phyloP scores from a whole-genome alignment of 2,797 vertebrate species.

The Microchirus variegatus region DNA sequence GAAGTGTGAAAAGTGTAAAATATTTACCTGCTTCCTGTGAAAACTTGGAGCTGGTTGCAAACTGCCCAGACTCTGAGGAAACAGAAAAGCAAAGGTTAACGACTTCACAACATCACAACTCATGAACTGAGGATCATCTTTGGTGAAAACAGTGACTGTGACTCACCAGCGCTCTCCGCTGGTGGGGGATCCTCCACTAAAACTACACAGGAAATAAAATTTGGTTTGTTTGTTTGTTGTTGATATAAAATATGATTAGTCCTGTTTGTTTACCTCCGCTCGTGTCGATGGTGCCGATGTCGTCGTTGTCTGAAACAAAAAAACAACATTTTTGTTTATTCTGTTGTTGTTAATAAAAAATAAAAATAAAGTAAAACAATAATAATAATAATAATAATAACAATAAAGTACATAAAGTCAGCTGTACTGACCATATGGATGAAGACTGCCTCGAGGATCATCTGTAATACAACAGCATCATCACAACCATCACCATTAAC shows the following conservation, averaged over 20 bases:
- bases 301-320: slow-evolving; percentile 36
- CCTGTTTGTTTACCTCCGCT: slow-evolving; percentile 48
- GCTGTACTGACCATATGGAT: slow-evolving; percentile 39
- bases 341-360: too few relatives aligned
- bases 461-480: slow-evolving; percentile 33
- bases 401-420: rapidly evolving
- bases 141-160: rapidly evolving
- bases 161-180: slow-evolving; percentile 47
- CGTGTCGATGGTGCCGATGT: slow-evolving; percentile 52
- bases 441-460: slow-evolving; percentile 14
- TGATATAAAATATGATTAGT: too few relatives aligned
- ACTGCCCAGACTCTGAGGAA: slow-evolving; percentile 23
- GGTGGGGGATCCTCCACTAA: slow-evolving; percentile 47
- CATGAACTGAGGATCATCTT: neutral
- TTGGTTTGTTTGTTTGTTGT: too few relatives aligned
- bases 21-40: slow-evolving; percentile 55
- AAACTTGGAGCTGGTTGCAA: slow-evolving; percentile 52
- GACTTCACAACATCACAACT: too few relatives aligned
- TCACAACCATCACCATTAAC: neutral
- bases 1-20: neutral
- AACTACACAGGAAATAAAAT: slow-evolving; percentile 32
- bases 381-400: too few relatives aligned
- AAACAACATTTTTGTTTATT: neutral
- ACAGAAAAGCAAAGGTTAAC: neutral
- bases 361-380: neutral